Evolutionary conservation across 2,888 invertebrate genomes (phyloP).

Genomic region (Rhodophaea formosa): DNA sequence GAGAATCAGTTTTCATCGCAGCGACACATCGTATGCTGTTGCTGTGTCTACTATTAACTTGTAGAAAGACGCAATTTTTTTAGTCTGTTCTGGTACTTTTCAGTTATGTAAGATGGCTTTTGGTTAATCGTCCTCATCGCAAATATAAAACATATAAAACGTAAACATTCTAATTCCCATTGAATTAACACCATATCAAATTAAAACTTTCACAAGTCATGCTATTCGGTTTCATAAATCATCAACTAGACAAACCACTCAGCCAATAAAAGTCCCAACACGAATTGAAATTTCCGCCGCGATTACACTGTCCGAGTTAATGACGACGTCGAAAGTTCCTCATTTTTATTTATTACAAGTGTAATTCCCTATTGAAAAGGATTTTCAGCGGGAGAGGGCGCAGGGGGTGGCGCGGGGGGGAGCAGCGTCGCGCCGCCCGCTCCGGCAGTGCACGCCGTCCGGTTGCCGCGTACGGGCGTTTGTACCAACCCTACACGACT

Average conservation of each 20-base stretch:
- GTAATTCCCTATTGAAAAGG: constrained; percentile 26
- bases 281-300: constrained; percentile 9
- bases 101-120: too few species aligned
- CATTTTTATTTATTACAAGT: constrained; percentile 19
- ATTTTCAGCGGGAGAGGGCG: constrained; percentile 20
- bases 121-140: too few species aligned
- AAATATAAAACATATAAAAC: too few species aligned
- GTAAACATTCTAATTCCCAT: too few species aligned
- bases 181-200: too few species aligned
- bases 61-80: too few species aligned
- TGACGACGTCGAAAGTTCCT: constrained; percentile 15
- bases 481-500: neutral
- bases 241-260: neutral
- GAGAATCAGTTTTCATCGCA: too few species aligned
- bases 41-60: too few species aligned
- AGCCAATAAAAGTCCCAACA: constrained; percentile 2
- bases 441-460: constrained; percentile 11
- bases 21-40: too few species aligned
- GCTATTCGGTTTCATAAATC: too few species aligned
- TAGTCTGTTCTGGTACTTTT: too few species aligned
- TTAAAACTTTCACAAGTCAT: too few species aligned
- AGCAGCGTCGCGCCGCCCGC: constrained; percentile 10
- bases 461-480: constrained; percentile 5
- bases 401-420: constrained; percentile 4
- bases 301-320: constrained; percentile 15